Conservation (phyloP, 2,113 vertebrate species). For the Pollachius pollachius region DNA sequence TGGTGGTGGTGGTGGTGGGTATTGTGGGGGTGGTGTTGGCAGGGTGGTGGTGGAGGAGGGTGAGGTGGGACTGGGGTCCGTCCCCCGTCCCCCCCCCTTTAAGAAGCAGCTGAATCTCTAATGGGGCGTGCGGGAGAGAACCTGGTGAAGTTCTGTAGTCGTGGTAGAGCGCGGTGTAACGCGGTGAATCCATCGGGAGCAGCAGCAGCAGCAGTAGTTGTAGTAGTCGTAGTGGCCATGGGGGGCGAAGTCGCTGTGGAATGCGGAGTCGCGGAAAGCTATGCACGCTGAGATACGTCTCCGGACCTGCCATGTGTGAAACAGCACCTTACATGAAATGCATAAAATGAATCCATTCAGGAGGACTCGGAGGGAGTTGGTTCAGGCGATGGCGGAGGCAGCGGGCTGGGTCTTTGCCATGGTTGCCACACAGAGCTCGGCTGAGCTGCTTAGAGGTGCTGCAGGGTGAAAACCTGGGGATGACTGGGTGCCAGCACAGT, state of each 20-base stretch:
- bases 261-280: no score
- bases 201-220: neutral
- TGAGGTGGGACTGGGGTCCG: neutral
- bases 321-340: no score
- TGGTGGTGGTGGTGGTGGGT: neutral
- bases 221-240: no score
- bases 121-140: slow-evolving; percentile 74
- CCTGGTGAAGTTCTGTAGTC: slow-evolving; percentile 69
- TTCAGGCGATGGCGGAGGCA: slow-evolving; percentile 15
- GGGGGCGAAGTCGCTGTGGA: no score
- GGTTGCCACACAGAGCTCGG: slow-evolving; percentile 33
- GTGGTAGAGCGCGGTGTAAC: slow-evolving; percentile 24
- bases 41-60: no score
- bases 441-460: slow-evolving; percentile 35
- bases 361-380: neutral
- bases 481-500: slow-evolving; percentile 16
- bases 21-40: no score
- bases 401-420: slow-evolving; percentile 26
- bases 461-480: slow-evolving; percentile 40
- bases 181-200: neutral
- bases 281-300: neutral
- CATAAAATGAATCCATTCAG: no score
- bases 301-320: neutral
- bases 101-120: slow-evolving; percentile 73
- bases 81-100: slow-evolving; percentile 41